Evolutionary conservation across 2,888 invertebrate species (phyloP), one percentile per base, ranked within the genome.

Genomic region (Clunio marinus): DNA sequence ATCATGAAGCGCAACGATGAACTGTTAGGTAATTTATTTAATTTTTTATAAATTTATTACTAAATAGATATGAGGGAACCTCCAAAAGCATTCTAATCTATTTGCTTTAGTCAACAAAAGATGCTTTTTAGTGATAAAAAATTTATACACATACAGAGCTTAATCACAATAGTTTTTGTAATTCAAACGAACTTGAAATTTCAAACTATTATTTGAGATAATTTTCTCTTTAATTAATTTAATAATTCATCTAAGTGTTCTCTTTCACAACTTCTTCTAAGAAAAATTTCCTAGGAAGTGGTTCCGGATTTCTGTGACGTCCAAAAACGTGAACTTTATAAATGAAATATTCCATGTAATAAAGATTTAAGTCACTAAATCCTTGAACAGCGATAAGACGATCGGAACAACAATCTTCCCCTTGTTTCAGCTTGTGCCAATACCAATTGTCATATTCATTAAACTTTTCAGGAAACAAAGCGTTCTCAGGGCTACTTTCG

Each of bases 251-350:
- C n/a, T n/a, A n/a, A n/a, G n/a, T n/a, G n/a, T n/a, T n/a, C n/a
- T n/a, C n/a, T 45, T 51, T 65, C 1, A 65, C 28, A 17, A 65
- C 28, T 51, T 65, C 65, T 1, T 65, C 65, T 3, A 65, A 17
- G n/a, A 17, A 28, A 5, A 41, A 24, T 45, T 65, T 65, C 1
- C 13, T 22, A 13, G 65, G 65, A 1, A 65, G 20, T 1, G 65
- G 65, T n/a, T 65, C 65, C 1, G 27, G 46, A 5, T 41, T 24
- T 46, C 65, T 15, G 7, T 51, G 65, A 13, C 65, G 27, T 13
- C 65, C 65, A 46, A 65, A 65, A 2, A 46, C 65, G 37, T 65
- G 65, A 32, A 65, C 65, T 65, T 65, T 65, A 27, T 65, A 65
- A 8, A 65, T 51, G 22, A 46, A 65, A 51, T 65, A 65, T 51